A percentile compares a stretch with the other conserved stretches of the same genome.
Conservation (phyloP, 2,797 vertebrate species). For the Schizothorax lantsangensis region DNA sequence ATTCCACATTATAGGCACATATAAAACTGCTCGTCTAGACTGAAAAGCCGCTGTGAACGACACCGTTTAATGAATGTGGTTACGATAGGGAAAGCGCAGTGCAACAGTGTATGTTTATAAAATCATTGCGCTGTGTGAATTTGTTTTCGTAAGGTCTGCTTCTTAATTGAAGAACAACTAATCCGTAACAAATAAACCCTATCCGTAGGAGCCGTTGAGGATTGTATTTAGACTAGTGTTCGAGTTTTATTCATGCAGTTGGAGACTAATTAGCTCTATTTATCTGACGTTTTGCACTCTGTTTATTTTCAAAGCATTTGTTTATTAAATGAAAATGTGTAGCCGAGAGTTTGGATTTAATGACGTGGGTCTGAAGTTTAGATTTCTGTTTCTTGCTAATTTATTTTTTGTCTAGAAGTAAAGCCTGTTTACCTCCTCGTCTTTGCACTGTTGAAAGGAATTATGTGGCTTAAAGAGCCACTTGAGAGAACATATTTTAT, state of each 20-base stretch:
- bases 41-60: slow-evolving; percentile 17
- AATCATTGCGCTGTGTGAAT: slow-evolving; percentile 12
- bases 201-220: slow-evolving; percentile 44
- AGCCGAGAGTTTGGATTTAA: slow-evolving; percentile 53
- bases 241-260: slow-evolving; percentile 43
- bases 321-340: slow-evolving; percentile 63
- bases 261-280: slow-evolving; percentile 58
- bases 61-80: slow-evolving; percentile 44
- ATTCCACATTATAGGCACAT: slow-evolving; percentile 19
- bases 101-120: slow-evolving; percentile 18
- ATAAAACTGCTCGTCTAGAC: slow-evolving; percentile 38
- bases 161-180: slow-evolving; percentile 49
- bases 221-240: slow-evolving; percentile 55
- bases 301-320: slow-evolving; percentile 59
- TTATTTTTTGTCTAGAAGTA: slow-evolving; percentile 21
- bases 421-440: not conserved
- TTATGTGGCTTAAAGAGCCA: not conserved
- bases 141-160: slow-evolving; percentile 50
- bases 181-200: slow-evolving; percentile 49
- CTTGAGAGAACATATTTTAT: slow-evolving; percentile 36
- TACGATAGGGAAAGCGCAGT: slow-evolving; percentile 9
- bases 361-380: slow-evolving; percentile 45
- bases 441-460: not conserved
- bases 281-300: slow-evolving; percentile 48
- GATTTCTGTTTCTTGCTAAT: slow-evolving; percentile 26